Evolutionary conservation across 2,113 vertebrate genomes (phyloP).

Genomic region (Limanda limanda): DNA sequence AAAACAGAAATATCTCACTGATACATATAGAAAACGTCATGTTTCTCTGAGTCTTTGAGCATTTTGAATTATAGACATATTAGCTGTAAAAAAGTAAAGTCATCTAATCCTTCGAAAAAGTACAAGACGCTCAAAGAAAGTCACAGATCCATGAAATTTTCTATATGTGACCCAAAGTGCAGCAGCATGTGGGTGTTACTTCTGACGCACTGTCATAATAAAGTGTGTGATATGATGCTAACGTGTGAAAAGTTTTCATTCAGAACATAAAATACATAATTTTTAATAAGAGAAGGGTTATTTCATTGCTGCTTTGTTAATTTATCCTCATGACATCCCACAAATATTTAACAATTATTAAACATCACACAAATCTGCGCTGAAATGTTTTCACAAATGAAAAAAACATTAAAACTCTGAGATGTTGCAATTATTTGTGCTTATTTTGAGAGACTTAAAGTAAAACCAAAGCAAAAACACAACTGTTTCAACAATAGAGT

Average conservation of each 20-base stretch:
- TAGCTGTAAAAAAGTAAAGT: too few relatives aligned
- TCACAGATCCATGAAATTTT: slow-evolving; percentile 53
- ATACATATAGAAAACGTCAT: too few relatives aligned
- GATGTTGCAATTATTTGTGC: background rate
- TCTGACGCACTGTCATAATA: slow-evolving; percentile 56
- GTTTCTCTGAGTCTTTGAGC: too few relatives aligned
- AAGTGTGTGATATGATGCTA: slow-evolving; percentile 44
- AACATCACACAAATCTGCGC: too few relatives aligned
- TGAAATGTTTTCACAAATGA: too few relatives aligned
- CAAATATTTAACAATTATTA: too few relatives aligned
- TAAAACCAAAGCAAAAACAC: background rate
- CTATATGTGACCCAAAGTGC: slow-evolving; percentile 53
- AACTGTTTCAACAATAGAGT: background rate
- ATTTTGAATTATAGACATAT: too few relatives aligned
- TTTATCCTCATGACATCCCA: too few relatives aligned
- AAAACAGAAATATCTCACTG: background rate
- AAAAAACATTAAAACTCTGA: too few relatives aligned
- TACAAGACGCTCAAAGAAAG: slow-evolving; percentile 33
- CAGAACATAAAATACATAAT: background rate
- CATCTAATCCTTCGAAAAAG: background rate
- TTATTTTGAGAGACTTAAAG: background rate
- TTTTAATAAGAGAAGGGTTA: too few relatives aligned
- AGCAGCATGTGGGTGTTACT: slow-evolving; percentile 31
- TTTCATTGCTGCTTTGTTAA: too few relatives aligned
- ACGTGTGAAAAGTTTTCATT: slow-evolving; percentile 32